Base-by-base conservation (phyloP, 2,797 vertebrate species). In the Todus mexicanus region DNA sequence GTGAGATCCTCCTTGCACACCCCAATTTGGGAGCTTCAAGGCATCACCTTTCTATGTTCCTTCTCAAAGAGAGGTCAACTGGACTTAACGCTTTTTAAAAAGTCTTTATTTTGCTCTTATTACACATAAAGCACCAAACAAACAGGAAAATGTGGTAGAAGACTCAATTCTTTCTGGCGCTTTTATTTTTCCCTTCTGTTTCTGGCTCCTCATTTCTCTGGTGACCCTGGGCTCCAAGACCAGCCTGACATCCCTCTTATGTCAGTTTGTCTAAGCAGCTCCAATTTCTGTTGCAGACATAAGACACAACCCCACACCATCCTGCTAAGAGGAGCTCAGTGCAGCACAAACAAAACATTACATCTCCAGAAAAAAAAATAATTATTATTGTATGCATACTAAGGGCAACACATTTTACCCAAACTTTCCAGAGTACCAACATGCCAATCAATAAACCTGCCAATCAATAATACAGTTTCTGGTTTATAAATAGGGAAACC, bases 21-120 rank as follows among this genome's bases (percentile, higher is more conserved):
- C 6, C 2, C 1, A 23, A 4, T 29, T 40, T 2, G 5, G 20
- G 42, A 71, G 11, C 38, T 43, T n/a, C 57, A 57, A 38, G 56
- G 18, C 21, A 37, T 35, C 21, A 16, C 21, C 23, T 53, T 47
- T 33, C 26, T 33, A 25, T 25, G 12, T 10, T 70, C 43, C 40
- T 54, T 71, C 70, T 85, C 37, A 57, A 63, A 59, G 6, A n/a
- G 20, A 5, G 25, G 17, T 37, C 33, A 59, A 43, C 8, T 65
- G 31, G 27, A 76, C n/a, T 23, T 25, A 81, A 61, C 12, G n/a
- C n/a, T 1, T 9, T 5, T 18, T 42, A 50, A 42, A 42, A 42
- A 42, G 19, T 43, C 12, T 8, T 23, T 25, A 12, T 3, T 0
- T 8, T 5, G 0, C 20, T 40, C 5, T 57, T 48, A 6, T 27